Evolutionary conservation across 2,888 invertebrate species (phyloP).

Genomic region (Ophioninae sp.): DNA sequence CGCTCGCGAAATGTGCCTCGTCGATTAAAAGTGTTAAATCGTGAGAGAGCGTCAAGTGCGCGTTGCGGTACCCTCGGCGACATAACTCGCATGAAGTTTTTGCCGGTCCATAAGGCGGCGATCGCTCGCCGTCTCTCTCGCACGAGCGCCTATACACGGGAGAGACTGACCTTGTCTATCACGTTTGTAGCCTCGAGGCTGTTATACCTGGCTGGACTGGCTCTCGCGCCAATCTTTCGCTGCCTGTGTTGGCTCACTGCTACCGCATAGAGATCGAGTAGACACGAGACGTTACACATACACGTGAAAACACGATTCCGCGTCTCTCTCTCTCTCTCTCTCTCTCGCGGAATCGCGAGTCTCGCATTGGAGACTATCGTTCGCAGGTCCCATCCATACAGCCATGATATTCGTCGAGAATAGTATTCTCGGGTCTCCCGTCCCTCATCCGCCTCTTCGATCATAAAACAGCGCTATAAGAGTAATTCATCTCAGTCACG

Average conservation of each 20-base stretch:
- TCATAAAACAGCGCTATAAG: constrained; percentile 69
- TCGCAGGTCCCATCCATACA: constrained; percentile 7
- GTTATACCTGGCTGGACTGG: constrained; percentile 77
- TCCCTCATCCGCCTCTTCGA: constrained; percentile 62
- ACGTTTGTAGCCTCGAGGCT: constrained; percentile 77
- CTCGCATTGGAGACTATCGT: constrained; percentile 36
- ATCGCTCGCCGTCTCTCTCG: constrained; percentile 2
- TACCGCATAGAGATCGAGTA: constrained; percentile 64
- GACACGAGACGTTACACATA: constrained; percentile 40
- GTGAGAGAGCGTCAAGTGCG: constrained; percentile 1
- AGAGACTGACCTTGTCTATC: constrained; percentile 81
- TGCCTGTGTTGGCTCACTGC: constrained; percentile 52
- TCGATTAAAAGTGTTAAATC: constrained; percentile 28
- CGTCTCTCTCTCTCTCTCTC: constrained; percentile 12
- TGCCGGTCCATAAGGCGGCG: constrained; percentile 27
- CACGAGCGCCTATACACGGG: constrained; percentile 60
- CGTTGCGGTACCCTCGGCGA: constrained; percentile 23
- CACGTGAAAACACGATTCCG: not conserved
- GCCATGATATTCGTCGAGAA: constrained; percentile 3
- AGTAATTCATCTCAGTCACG: constrained; percentile 76
- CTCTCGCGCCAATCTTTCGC: constrained; percentile 66
- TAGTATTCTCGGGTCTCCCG: constrained; percentile 27
- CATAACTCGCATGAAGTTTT: constrained; percentile 29
- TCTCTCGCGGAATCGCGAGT: constrained; percentile 14
- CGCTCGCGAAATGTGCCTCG: not conserved